Evolutionary conservation across 1,140 invertebrate species (phyloP), one percentile per base, ranked within the genome.

Genomic region (Trinorchestia longiramus): DNA sequence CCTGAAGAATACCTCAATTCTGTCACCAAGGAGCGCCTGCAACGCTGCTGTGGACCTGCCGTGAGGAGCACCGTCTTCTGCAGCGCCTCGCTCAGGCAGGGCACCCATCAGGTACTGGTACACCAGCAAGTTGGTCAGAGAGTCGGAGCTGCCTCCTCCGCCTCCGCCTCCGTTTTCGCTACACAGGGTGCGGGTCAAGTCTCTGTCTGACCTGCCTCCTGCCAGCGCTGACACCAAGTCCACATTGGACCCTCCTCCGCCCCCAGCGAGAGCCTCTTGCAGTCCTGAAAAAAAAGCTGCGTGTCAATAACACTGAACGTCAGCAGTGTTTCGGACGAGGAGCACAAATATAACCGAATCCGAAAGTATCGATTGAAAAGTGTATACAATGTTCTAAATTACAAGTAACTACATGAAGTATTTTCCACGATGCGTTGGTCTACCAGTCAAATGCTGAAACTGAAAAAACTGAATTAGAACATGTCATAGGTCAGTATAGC

Each of bases 81-180:
- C n/a, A 43, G 88, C 47, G 0, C 95, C 95, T 0, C 95, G 91
- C n/a, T 87, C 95, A 28, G 96, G 96, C 90, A 96, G 94, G 95
- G 95, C 53, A 45, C 96, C 96, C 36, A 96, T 96, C 11, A 96
- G 96, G 92, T 96, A 96, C 96, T 96, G 96, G 77, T 96, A 96
- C 91, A 96, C 96, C 77, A 96, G 94, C 41, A 96, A 95, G 96
- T 96, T 96, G 41, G 96, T 96, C 23, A 96, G 95, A 44, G 96
- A 53, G 88, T 96, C 96, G 62, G 96, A 96, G 95, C 96, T 96
- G 15, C 41, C 88, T 47, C 95, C 96, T 44, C 57, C 62, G 8
- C 62, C 62, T 77, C 11, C 62, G 11, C 62, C 62, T 77, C 62
- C 62, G 36, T 1, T 28, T 53, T 19, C 47, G 43, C 95, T 95